phyloP scores from a whole-genome alignment of 2,888 invertebrate species.

The Aphidius colemani region DNA sequence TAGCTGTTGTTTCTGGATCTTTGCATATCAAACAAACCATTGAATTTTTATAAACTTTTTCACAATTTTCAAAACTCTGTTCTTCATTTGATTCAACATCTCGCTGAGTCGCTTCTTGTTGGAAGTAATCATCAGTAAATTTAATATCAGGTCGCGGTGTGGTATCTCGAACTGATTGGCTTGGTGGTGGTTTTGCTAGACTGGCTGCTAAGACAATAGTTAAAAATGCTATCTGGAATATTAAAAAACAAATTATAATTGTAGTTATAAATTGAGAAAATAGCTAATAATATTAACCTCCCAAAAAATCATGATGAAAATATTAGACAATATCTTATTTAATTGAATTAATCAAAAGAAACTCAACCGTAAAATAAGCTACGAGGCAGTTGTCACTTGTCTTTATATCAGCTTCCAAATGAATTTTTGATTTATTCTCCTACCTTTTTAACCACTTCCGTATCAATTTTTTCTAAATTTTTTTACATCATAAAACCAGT shows the following conservation, averaged over 20 bases:
- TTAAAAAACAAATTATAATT: neutral
- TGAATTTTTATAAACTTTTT: conserved; percentile 69
- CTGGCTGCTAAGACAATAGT: neutral
- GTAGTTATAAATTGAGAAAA: neutral
- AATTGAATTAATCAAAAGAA: neutral
- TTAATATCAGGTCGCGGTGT: conserved; percentile 42
- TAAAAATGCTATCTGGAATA: conserved; percentile 1
- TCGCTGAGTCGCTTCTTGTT: conserved; percentile 55
- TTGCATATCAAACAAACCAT: conserved; percentile 78
- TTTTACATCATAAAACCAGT: no score
- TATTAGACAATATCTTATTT: neutral
- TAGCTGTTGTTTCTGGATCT: conserved; percentile 75
- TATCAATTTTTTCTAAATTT: no score
- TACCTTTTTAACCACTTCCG: no score
- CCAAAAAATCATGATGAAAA: no score
- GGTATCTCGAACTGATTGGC: neutral
- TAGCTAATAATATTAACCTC: no score
- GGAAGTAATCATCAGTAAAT: conserved; percentile 55
- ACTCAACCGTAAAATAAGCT: neutral
- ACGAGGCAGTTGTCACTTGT: no score
- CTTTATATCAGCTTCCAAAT: no score
- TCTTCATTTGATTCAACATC: conserved; percentile 60
- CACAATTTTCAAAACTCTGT: conserved; percentile 69
- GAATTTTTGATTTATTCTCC: no score
- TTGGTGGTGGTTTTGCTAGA: neutral